Evolutionary conservation across 2,797 vertebrate genomes (phyloP).

Genomic region (Sciurus carolinensis): DNA sequence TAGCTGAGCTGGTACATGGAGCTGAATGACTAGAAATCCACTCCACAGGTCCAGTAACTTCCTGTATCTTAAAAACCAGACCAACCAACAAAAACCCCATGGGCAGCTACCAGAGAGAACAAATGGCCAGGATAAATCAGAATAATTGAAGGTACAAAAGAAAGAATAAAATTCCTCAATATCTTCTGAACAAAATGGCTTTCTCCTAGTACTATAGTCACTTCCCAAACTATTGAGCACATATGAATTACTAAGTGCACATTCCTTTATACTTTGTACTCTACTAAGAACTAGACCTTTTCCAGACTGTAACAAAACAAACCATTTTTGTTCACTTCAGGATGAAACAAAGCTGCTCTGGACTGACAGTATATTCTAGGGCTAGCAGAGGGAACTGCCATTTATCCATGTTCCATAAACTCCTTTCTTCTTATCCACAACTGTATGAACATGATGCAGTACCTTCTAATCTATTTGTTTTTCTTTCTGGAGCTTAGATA

Average conservation of each 20-base stretch:
- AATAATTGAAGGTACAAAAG: background rate
- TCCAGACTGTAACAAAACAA: background rate
- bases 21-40: background rate
- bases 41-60: rapidly evolving
- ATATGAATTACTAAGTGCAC: background rate
- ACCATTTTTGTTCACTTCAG: background rate
- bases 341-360: background rate
- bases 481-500: background rate
- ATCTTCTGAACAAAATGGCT: background rate
- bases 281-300: background rate
- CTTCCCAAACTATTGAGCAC: background rate
- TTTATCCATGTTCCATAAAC: background rate
- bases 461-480: background rate
- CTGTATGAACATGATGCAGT: rapidly evolving
- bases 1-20: background rate
- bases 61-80: background rate
- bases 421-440: background rate
- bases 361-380: background rate
- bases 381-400: background rate
- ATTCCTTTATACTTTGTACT: background rate
- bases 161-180: background rate
- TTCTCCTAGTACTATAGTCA: too few relatives aligned
- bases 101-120: background rate
- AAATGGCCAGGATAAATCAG: background rate
- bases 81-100: background rate